Evolutionary conservation across 92 coral and sea anemone species (phyloP), one percentile per base, ranked within the genome.

Genomic region (Isaurus tuberculatus): DNA sequence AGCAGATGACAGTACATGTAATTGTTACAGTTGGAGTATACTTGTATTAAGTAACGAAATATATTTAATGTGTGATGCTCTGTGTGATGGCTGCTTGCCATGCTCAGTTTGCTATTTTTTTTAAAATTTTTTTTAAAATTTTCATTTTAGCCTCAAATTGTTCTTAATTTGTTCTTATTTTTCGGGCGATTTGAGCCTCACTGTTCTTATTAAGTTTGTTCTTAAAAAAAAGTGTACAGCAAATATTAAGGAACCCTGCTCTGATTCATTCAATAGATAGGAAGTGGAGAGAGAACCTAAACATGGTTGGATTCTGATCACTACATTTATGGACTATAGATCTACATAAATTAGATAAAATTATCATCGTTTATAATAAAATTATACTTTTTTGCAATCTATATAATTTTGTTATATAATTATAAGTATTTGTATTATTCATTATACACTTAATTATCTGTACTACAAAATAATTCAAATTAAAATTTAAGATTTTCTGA

Each of bases 221-320:
- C n/a, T n/a, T n/a, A n/a, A n/a, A n/a, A n/a, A n/a, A n/a, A n/a
- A n/a, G n/a, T n/a, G n/a, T 60, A 60, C 66, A 60, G 65, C 65
- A 58, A 58, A 58, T 58, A 58, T 58, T 58, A 58, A 58, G 65
- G 65, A 58, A 58, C 65, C 65, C 65, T 58, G 65, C 65, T 58
- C 65, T 58, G 65, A 58, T 58, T 58, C 65, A 58, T 58, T 58
- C 65, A 58, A 58, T 58, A 58, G 65, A 58, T 58, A 22, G 19
- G 29, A 58, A 58, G 65, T 20, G 20, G 65, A 58, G 65, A 58
- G 65, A 58, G 65, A 58, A 15, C 65, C 65, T 58, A 58, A 58
- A n/a, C 65, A 58, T 58, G 29, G 65, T 58, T 58, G 65, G 65
- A 58, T 58, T 58, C 65, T 58, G 65, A 58, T 58, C 65, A 58